Evolutionary conservation across 2,113 vertebrate species (phyloP).

Genomic region (Chaenogobius annularis): DNA sequence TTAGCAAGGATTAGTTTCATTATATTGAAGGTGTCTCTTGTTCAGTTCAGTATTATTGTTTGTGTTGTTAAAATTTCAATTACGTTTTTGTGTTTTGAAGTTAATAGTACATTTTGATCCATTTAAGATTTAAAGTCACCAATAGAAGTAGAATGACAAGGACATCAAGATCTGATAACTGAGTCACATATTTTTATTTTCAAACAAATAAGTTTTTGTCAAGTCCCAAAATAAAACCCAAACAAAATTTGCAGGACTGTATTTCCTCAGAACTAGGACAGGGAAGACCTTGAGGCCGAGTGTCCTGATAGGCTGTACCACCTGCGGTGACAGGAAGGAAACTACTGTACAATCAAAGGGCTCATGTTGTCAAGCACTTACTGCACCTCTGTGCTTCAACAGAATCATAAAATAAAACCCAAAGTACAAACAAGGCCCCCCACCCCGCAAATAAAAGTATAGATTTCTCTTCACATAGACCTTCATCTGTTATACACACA

Average conservation of each 20-base stretch:
- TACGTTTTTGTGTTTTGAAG: constrained; percentile 18
- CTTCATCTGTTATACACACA: constrained; percentile 71
- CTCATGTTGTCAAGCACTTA: constrained; percentile 80
- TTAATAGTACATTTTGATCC: background rate
- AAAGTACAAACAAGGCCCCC: constrained; percentile 73
- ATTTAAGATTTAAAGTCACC: background rate
- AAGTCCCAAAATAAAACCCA: constrained; percentile 76
- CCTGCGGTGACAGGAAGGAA: constrained; percentile 75
- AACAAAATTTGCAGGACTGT: constrained; percentile 74
- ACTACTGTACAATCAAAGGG: constrained; percentile 82
- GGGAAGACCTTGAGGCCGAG: constrained; percentile 72
- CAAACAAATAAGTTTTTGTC: constrained; percentile 83
- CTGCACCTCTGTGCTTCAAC: constrained; percentile 85
- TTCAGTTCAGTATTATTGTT: constrained; percentile 9
- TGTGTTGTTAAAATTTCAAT: background rate
- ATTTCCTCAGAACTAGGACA: constrained; percentile 75
- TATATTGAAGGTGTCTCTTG: background rate
- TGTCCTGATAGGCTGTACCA: constrained; percentile 73
- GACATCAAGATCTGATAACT: constrained; percentile 72
- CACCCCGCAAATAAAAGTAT: constrained; percentile 55
- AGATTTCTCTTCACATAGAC: constrained; percentile 68
- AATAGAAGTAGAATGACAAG: constrained; percentile 53
- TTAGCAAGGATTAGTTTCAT: constrained; percentile 64
- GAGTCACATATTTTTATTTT: constrained; percentile 84
- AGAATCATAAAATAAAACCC: constrained; percentile 65